Evolutionary conservation across 2,888 invertebrate genomes (phyloP).

Genomic region (Tetanocera ferruginea): DNA sequence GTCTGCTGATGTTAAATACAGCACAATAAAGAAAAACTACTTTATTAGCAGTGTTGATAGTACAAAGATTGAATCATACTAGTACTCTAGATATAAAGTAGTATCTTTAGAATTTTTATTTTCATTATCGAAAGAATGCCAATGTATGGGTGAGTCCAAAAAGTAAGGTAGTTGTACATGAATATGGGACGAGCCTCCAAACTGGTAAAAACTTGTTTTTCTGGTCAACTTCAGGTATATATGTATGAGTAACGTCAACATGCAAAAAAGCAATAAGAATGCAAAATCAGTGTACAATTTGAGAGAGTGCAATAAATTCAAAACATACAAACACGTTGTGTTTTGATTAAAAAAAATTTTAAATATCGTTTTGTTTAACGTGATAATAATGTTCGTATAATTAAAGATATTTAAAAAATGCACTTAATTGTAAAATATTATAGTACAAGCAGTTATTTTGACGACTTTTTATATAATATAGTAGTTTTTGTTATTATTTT

Average conservation of each 20-base stretch:
- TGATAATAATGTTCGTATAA: background rate
- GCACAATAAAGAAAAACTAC: background rate
- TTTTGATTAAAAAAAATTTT: too few relatives aligned
- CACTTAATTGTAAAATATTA: background rate
- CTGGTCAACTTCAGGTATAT: too few relatives aligned
- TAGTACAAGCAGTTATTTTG: too few relatives aligned
- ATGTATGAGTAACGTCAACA: background rate
- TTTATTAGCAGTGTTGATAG: background rate
- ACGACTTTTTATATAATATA: too few relatives aligned
- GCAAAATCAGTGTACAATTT: too few relatives aligned
- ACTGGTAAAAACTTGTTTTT: background rate
- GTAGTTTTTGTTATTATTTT: too few relatives aligned
- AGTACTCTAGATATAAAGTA: background rate
- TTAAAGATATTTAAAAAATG: background rate
- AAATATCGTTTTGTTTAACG: background rate
- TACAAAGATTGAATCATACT: background rate
- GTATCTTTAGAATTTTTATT: background rate
- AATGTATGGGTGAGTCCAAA: background rate
- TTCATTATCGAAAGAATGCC: background rate
- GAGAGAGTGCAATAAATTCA: too few relatives aligned
- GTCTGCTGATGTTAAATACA: background rate
- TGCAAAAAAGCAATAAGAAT: too few relatives aligned
- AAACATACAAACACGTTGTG: background rate
- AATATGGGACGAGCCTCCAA: constrained; percentile 7
- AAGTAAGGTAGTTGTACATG: background rate